phyloP scores from a whole-genome alignment of 2,113 vertebrate genomes.

The Actenoides hombroni region DNA sequence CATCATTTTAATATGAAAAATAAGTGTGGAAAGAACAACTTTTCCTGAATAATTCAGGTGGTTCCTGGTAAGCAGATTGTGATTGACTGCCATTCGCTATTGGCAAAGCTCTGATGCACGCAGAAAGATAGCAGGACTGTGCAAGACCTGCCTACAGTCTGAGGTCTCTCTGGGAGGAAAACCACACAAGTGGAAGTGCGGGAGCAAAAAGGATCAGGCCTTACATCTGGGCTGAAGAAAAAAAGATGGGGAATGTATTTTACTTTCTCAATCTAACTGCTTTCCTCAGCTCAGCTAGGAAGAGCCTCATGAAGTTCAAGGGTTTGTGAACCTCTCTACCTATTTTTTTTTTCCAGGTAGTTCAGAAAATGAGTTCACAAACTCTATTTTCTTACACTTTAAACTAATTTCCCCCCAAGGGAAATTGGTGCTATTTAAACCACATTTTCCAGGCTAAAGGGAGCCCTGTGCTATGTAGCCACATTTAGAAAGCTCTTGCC shows the following conservation, averaged over 20 bases:
- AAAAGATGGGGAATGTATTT: neutral
- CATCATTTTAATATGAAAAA: neutral
- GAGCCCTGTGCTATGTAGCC: neutral
- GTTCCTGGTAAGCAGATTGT: neutral
- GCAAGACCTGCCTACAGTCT: neutral
- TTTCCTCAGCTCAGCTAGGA: neutral
- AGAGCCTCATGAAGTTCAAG: neutral
- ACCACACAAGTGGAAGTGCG: rapidly evolving
- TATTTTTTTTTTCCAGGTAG: neutral
- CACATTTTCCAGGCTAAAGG: neutral
- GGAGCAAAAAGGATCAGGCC: neutral
- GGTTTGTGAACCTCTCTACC: neutral
- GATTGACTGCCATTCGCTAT: neutral
- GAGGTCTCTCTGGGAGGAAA: neutral
- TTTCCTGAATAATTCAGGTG: neutral
- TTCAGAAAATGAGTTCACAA: neutral
- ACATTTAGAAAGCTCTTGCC: neutral
- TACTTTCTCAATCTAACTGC: neutral
- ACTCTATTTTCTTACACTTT: neutral
- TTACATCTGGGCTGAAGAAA: neutral
- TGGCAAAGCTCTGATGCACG: neutral
- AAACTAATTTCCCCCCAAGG: neutral
- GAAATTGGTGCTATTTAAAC: neutral
- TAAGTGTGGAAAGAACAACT: neutral
- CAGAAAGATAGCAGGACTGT: neutral